These are phyloP conservation scores for Drosophila sproati DNA, from an alignment of 1,140 invertebrate species.

Conservation along the genomic window DNA sequence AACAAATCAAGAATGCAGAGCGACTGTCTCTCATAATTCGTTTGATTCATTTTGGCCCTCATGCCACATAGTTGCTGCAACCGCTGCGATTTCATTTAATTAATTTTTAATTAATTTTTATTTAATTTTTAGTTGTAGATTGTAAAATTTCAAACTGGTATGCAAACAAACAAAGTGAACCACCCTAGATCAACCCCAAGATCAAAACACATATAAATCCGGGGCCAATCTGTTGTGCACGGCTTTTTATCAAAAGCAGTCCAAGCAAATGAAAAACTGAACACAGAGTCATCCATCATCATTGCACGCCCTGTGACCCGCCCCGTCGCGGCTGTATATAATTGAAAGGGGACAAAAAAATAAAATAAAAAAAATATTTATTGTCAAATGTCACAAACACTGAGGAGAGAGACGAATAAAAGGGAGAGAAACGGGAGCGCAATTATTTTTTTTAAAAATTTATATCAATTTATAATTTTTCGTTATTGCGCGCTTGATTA, in stretches of 20 bases:
- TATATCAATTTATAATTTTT: constrained; percentile 81
- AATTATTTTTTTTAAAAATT: constrained; percentile 79
- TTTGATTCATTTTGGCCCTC: constrained; percentile 69
- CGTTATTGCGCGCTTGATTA: constrained; percentile 71
- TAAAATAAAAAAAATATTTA: constrained; percentile 55
- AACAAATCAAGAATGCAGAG: constrained; percentile 39
- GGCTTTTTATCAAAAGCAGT: constrained; percentile 53
- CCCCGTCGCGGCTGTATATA: constrained; percentile 51
- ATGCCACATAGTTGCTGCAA: constrained; percentile 34
- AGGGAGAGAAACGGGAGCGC: constrained; percentile 22
- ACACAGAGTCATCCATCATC: constrained; percentile 75
- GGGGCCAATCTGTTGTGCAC: constrained; percentile 52
- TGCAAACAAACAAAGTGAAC: constrained; percentile 65
- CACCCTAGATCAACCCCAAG: constrained; percentile 10
- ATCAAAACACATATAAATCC: constrained; percentile 63
- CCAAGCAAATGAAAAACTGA: constrained; percentile 69
- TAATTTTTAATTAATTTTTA: constrained; percentile 80
- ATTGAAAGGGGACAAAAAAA: constrained; percentile 44
- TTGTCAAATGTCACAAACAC: constrained; percentile 77
- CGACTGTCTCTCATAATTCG: constrained; percentile 63
- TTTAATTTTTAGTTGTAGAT: constrained; percentile 59
- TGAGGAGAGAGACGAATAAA: constrained; percentile 14
- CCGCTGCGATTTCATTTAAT: constrained; percentile 72
- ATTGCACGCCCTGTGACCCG: constrained; percentile 56
- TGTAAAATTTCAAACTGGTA: constrained; percentile 51